Percentiles rank a stretch among this genome's conserved stretches.
Conservation (phyloP, 2,113 vertebrate genomes). For the Boulengeromyrus knoepffleri region DNA sequence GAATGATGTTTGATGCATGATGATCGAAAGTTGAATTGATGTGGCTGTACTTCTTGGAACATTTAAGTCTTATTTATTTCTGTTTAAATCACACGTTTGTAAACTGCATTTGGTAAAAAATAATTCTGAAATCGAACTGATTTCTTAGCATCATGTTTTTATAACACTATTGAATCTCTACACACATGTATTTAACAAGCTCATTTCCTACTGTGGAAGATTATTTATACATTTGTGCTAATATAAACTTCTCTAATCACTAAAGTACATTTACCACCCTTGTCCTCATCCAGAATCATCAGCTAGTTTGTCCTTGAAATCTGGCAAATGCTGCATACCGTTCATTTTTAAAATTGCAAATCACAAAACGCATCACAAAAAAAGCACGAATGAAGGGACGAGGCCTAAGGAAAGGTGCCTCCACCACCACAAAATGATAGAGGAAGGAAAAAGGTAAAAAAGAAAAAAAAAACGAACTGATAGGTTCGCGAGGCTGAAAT, state of each 20-base stretch:
- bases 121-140: background rate
- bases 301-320: background rate
- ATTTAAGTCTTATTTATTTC: background rate
- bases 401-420: conserved; percentile 10
- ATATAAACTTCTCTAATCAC: background rate
- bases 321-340: background rate
- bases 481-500: conserved; percentile 32
- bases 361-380: background rate
- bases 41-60: background rate
- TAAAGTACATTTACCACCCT: background rate
- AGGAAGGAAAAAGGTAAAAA: conserved; percentile 13
- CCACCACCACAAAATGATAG: conserved; percentile 1
- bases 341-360: background rate
- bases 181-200: background rate
- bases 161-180: background rate
- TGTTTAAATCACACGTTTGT: background rate
- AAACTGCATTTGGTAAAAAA: background rate
- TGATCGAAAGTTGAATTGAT: background rate
- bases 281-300: background rate
- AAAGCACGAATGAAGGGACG: conserved; percentile 30
- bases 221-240: background rate
- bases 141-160: background rate
- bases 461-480: background rate
- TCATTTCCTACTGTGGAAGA: background rate
- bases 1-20: background rate